Evolutionary conservation across 92 coral and sea anemone species (phyloP).

Genomic region (Ricordea florida): DNA sequence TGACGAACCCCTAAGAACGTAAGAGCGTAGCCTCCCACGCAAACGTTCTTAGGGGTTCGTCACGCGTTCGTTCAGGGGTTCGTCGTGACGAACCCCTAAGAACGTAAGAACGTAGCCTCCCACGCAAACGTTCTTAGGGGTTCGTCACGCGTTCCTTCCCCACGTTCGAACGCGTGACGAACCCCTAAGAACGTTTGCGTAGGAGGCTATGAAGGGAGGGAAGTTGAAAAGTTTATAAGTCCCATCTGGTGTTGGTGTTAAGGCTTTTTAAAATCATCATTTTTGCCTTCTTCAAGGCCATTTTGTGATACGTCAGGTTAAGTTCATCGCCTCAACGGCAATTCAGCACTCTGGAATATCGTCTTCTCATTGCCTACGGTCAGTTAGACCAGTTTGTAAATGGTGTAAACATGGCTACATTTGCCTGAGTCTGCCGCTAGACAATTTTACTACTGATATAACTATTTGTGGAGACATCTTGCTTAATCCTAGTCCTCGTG

Average conservation of each 20-base stretch:
- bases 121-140: too few species aligned
- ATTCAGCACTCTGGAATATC: neutral
- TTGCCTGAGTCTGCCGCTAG: neutral
- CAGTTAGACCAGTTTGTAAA: neutral
- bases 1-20: too few species aligned
- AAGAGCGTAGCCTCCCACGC: too few species aligned
- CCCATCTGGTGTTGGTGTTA: neutral
- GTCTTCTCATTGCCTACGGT: neutral
- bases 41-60: too few species aligned
- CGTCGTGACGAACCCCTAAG: too few species aligned
- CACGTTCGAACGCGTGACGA: too few species aligned
- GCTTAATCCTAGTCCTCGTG: neutral
- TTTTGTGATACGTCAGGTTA: neutral
- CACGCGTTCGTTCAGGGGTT: too few species aligned
- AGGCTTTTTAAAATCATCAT: neutral
- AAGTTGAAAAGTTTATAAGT: too few species aligned
- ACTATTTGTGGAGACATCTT: neutral
- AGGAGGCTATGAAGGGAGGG: too few species aligned
- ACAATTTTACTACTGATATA: neutral
- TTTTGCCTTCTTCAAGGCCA: neutral
- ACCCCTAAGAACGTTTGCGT: too few species aligned
- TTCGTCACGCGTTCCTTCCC: too few species aligned
- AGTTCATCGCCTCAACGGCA: neutral
- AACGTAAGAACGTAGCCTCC: too few species aligned
- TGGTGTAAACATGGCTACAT: slow-evolving; percentile 1